phyloP scores from a whole-genome alignment of 2,888 invertebrate species.

The Sphaerolaimus hirsutus region DNA sequence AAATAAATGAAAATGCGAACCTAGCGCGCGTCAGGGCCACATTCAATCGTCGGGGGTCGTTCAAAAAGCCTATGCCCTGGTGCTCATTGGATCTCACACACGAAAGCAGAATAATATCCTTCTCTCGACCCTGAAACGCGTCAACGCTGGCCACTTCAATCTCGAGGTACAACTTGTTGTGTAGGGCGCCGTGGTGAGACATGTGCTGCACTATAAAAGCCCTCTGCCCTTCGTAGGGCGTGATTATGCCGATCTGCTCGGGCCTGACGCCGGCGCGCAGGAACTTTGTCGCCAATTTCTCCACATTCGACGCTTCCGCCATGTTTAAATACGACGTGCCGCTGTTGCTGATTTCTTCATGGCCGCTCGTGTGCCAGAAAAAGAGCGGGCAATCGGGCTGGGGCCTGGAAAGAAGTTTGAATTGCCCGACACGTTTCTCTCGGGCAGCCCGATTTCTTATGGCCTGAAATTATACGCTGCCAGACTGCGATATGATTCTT shows the following conservation, averaged over 20 bases:
- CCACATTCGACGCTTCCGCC: conserved; percentile 84
- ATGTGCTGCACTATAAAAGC: conserved; percentile 89
- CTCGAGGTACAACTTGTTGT: conserved; percentile 75
- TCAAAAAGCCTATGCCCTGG: conserved; percentile 92
- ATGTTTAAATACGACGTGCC: conserved; percentile 88
- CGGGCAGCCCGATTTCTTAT: too few species aligned
- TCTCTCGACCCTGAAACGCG: conserved; percentile 82
- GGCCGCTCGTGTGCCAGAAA: conserved; percentile 79
- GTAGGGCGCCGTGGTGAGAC: conserved; percentile 90
- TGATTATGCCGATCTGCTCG: conserved; percentile 83
- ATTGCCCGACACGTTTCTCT: too few species aligned
- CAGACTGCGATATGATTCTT: too few species aligned
- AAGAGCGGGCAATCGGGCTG: conserved; percentile 87
- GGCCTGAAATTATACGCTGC: too few species aligned
- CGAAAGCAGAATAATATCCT: conserved; percentile 95
- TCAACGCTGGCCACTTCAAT: conserved; percentile 98
- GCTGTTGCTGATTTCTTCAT: conserved; percentile 92
- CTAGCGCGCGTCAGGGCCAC: conserved; percentile 90
- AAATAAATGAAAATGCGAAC: too few species aligned
- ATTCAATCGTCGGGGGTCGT: conserved; percentile 85
- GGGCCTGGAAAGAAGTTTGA: conserved; percentile 98
- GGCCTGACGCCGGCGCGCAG: conserved; percentile 79
- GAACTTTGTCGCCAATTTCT: conserved; percentile 84
- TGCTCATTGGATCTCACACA: conserved; percentile 95
- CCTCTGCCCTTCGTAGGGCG: conserved; percentile 92